Evolutionary conservation across 2,888 invertebrate species (phyloP), one percentile per base, ranked within the genome.

Genomic region (Caenorhabditis parvicauda): DNA sequence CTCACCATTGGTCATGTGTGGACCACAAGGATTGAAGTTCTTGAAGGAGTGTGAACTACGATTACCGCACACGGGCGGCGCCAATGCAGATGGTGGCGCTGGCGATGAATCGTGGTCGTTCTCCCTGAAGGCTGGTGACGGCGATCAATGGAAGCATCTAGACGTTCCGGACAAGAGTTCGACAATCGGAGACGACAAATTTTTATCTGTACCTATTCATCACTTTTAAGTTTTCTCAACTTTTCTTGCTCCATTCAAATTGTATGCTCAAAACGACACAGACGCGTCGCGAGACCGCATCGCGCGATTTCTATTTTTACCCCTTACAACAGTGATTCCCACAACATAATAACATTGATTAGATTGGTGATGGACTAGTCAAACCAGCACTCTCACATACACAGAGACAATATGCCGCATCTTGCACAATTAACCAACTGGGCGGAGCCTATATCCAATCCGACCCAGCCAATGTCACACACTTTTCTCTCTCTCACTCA

Each of bases 1-100:
- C 77, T 91, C 91, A 78, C 93, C 93, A 59, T 86, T 93, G 79
- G 92, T 94, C 80, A 92, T 93, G 90, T 94, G 93, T 85, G 93
- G 94, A 62, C 94, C 94, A 24, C 91, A 91, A 84, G 86, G 93
- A 70, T 87, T 92, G 71, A 88, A 89, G 83, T 94, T 94, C 85
- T 84, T 88, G 59, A 87, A 88, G 81, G 92, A 93, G 49, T 91
- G 93, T 79, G 91, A 93, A 77, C 86, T 94, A 53, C 88, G 90
- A 71, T 88, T 94, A 81, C 94, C 94, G 68, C 92, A 86, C 74
- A 83, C 83, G 59, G 84, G 66, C 17, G 54, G 56, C 19, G 53
- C 57, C 12, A 44, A 25, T 21, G 39, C 27, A 0, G 61, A 62
- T 39, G 51, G 5, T 50, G 29, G n/a, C n/a, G n/a, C n/a, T n/a